Evolutionary conservation across 2,113 vertebrate species (phyloP).

Genomic region (Triplophysa dalaica): DNA sequence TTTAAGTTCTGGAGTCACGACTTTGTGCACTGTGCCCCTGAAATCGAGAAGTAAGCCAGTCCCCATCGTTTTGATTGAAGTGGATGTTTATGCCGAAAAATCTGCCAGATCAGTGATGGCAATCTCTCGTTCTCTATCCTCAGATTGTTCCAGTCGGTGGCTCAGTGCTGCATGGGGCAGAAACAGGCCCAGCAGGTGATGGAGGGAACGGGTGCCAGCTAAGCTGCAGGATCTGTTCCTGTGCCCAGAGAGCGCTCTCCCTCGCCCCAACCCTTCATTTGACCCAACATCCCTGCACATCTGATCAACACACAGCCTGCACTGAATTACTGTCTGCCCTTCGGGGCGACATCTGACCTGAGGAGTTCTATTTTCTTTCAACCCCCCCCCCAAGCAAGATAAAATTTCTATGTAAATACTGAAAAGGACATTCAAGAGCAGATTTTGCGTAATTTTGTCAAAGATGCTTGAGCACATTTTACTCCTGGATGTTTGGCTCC

Average conservation of each 20-base stretch:
- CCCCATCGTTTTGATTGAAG: background rate
- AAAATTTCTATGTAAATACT: conserved; percentile 91
- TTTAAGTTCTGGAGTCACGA: conserved; percentile 99
- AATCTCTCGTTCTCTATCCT: background rate
- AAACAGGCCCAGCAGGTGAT: conserved; percentile 99
- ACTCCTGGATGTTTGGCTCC: conserved; percentile 66
- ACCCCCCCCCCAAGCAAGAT: background rate
- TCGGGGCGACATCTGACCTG: conserved; percentile 56
- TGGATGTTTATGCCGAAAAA: background rate
- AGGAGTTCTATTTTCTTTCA: conserved; percentile 36
- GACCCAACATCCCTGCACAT: conserved; percentile 55
- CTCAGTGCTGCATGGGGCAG: conserved; percentile 99
- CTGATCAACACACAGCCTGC: conserved; percentile 70
- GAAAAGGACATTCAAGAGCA: conserved; percentile 79
- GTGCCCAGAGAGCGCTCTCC: conserved; percentile 59
- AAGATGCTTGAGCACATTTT: conserved; percentile 53
- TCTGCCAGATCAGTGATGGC: background rate
- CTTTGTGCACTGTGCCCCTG: conserved; percentile 98
- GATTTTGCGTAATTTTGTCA: conserved; percentile 70
- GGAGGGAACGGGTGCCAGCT: conserved; percentile 98
- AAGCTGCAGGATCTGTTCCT: conserved; percentile 67
- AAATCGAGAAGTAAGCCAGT: conserved; percentile 93
- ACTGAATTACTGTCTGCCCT: conserved; percentile 67
- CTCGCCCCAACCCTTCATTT: conserved; percentile 50
- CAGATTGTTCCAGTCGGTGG: conserved; percentile 98